phyloP scores from a whole-genome alignment of 2,113 vertebrate species.

The Tangachromis dhanisi region DNA sequence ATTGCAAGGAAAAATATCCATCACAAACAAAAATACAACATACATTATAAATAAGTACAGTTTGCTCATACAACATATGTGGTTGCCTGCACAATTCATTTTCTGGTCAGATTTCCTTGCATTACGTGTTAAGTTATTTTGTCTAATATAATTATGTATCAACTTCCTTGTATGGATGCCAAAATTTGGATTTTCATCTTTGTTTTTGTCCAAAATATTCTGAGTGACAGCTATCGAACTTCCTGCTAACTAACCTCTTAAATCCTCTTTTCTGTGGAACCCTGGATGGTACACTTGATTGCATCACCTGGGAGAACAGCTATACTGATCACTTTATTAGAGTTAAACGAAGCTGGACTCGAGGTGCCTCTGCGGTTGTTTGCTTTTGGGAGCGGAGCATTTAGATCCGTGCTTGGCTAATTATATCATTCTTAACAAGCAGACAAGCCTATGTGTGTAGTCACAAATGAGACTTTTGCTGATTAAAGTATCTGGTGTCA shows the following conservation, averaged over 20 bases:
- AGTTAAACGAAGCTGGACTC: neutral
- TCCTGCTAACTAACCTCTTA: neutral
- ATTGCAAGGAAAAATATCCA: neutral
- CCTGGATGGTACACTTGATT: neutral
- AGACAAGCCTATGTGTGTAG: neutral
- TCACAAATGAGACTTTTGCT: neutral
- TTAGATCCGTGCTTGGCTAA: neutral
- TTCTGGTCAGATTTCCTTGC: neutral
- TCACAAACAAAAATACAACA: neutral
- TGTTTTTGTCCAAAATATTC: neutral
- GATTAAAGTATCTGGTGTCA: conserved; percentile 3
- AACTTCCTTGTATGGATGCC: neutral
- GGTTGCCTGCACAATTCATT: neutral
- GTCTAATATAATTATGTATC: neutral
- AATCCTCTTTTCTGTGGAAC: neutral
- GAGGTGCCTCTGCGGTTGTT: neutral
- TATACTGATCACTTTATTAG: neutral
- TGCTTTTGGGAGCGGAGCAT: neutral
- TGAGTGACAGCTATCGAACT: neutral
- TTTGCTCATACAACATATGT: neutral
- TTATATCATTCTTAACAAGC: neutral
- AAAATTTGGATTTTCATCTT: neutral
- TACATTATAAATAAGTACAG: neutral
- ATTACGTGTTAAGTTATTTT: neutral
- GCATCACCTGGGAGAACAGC: neutral